Conservation (phyloP, 2,888 invertebrate species). For the Atrina japonica region DNA sequence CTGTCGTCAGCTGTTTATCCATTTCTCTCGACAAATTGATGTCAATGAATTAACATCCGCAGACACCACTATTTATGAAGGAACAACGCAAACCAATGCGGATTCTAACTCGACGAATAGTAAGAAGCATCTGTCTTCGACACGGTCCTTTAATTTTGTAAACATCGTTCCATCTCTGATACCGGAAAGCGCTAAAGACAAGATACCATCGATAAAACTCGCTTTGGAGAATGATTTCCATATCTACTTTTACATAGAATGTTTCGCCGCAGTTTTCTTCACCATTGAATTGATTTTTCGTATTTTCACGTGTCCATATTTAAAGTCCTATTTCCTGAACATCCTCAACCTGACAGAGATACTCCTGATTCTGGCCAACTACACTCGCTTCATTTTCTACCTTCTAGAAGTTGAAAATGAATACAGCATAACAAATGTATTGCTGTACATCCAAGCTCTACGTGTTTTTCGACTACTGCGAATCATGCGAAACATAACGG, state of each 20-base stretch:
- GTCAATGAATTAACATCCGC: no score
- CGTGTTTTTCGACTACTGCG: constrained; percentile 55
- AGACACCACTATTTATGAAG: no score
- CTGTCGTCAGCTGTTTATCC: constrained; percentile 7
- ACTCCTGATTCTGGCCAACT: constrained; percentile 49
- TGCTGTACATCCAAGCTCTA: constrained; percentile 51
- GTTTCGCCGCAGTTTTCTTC: constrained; percentile 44
- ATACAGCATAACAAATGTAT: constrained; percentile 41
- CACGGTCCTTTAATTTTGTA: background rate
- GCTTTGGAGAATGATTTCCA: background rate
- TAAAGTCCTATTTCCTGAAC: constrained; percentile 45
- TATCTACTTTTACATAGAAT: constrained; percentile 17
- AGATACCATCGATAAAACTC: constrained; percentile 4
- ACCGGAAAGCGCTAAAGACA: constrained; percentile 5
- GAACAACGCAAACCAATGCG: background rate
- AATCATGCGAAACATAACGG: constrained; percentile 51
- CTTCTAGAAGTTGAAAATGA: constrained; percentile 37
- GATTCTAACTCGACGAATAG: no score
- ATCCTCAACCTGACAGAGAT: constrained; percentile 52
- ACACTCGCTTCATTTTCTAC: constrained; percentile 46
- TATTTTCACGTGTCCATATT: constrained; percentile 47
- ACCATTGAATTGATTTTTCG: constrained; percentile 49
- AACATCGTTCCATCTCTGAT: background rate
- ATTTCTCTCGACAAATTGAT: no score
- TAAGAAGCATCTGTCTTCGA: no score